phyloP scores from a whole-genome alignment of 2,888 invertebrate genomes.

The Atrina japonica region DNA sequence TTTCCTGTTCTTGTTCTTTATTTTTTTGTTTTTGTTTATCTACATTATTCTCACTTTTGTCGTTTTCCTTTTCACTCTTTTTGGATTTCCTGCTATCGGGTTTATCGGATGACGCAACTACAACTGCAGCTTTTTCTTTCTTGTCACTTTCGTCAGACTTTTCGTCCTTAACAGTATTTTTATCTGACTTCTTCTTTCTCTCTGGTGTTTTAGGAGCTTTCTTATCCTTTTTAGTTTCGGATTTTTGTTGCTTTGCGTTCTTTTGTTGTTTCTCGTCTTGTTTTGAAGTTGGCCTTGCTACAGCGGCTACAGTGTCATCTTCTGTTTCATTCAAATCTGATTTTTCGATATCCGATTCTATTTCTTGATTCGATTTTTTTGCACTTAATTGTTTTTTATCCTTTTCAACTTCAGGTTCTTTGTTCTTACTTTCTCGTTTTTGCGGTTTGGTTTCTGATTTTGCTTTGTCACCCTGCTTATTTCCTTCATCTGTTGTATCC shows the following conservation, averaged over 20 bases:
- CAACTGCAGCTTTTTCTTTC: not conserved
- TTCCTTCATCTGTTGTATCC: not conserved
- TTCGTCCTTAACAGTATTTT: not conserved
- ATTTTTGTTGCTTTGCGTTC: not conserved
- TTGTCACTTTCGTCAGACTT: not conserved
- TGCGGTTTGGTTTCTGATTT: constrained; percentile 13
- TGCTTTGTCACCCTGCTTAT: not conserved
- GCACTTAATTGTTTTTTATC: too few species aligned
- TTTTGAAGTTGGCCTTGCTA: too few species aligned
- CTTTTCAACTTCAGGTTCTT: not conserved
- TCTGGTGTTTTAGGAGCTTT: constrained; percentile 6
- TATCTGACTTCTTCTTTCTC: constrained; percentile 5
- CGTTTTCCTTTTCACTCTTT: constrained; percentile 21
- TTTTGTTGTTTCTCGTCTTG: not conserved
- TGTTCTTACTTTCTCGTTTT: constrained; percentile 1
- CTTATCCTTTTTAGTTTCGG: constrained; percentile 1
- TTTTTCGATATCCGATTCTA: too few species aligned
- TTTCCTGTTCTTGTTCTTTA: constrained; percentile 13
- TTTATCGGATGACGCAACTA: not conserved
- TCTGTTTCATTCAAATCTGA: too few species aligned
- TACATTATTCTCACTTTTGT: constrained; percentile 2
- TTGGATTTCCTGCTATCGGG: not conserved
- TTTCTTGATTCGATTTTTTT: too few species aligned
- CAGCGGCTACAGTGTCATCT: too few species aligned
- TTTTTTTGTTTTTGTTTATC: constrained; percentile 11